Percentiles rank a stretch among this genome's conserved stretches.
These are phyloP conservation scores for Drosophila sordidula DNA, from an alignment of 2,888 invertebrate genomes.

Conservation along the genomic window DNA sequence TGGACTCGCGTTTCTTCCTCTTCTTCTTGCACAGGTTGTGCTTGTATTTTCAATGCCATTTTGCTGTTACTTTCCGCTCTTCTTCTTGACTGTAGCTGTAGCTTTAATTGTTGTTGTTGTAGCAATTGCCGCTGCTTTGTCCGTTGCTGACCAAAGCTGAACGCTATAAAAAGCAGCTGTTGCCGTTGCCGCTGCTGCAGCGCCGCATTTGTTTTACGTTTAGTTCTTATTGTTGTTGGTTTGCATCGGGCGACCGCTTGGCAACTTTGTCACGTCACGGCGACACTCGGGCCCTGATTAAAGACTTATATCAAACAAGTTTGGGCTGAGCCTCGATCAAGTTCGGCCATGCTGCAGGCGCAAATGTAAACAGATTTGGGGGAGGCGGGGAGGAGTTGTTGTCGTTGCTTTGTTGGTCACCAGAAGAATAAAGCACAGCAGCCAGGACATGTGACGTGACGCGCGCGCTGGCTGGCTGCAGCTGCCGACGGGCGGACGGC, in stretches of 20 bases:
- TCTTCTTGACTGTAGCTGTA: conserved; percentile 12
- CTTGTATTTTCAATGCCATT: conserved; percentile 49
- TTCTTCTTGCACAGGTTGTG: conserved; percentile 10
- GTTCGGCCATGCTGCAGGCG: conserved; percentile 22
- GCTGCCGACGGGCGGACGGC: too few species aligned
- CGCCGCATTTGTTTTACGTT: conserved; percentile 55
- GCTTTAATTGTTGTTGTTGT: conserved; percentile 16
- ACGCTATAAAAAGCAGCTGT: conserved; percentile 59
- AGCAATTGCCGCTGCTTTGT: conserved; percentile 27
- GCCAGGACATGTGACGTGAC: conserved; percentile 26
- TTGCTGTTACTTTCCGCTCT: conserved; percentile 27
- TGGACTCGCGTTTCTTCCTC: conserved; percentile 27
- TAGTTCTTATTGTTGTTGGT: conserved; percentile 3
- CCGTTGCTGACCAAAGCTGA: conserved; percentile 28
- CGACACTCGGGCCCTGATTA: neutral
- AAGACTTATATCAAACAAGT: conserved; percentile 2
- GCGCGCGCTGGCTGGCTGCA: too few species aligned
- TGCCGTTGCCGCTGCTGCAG: conserved; percentile 44
- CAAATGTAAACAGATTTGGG: neutral
- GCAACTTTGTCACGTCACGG: neutral
- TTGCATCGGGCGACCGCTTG: neutral
- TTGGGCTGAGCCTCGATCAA: conserved; percentile 18
- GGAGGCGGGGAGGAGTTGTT: neutral
- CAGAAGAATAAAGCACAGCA: too few species aligned
- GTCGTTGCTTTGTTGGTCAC: too few species aligned